phyloP scores from a whole-genome alignment of 2,113 vertebrate species.

The Cyanoramphus novaezelandiae region DNA sequence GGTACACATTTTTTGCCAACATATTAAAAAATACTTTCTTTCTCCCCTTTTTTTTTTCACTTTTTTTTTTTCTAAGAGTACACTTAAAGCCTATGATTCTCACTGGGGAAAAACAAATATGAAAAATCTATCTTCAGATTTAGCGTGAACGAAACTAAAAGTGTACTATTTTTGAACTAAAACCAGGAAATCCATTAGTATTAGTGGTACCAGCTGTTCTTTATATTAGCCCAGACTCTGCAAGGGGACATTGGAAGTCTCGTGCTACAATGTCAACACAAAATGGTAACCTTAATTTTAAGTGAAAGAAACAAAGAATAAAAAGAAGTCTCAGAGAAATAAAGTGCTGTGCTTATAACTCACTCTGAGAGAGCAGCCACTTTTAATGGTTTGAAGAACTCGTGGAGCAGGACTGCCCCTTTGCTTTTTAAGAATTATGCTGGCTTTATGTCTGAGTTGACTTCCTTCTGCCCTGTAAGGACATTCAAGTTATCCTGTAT shows the following conservation, averaged over 20 bases:
- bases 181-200: slow-evolving; percentile 63
- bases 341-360: not conserved
- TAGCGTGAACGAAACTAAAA: slow-evolving; percentile 32
- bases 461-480: not conserved
- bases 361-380: not conserved
- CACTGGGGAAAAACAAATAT: slow-evolving; percentile 38
- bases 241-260: slow-evolving; percentile 2
- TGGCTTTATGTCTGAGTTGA: not conserved
- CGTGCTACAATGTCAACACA: not conserved
- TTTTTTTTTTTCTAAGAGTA: slow-evolving; percentile 41
- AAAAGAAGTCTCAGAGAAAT: not conserved
- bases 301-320: not conserved
- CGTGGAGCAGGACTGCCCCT: not conserved
- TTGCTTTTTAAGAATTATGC: not conserved
- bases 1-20: not conserved
- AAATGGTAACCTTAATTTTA: slow-evolving; percentile 15
- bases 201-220: slow-evolving; percentile 55
- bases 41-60: not conserved
- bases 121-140: slow-evolving; percentile 48
- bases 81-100: slow-evolving; percentile 37
- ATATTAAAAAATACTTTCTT: not conserved
- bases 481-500: not conserved
- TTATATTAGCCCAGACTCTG: not conserved
- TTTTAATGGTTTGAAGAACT: not conserved
- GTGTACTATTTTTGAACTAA: slow-evolving; percentile 56